These are phyloP conservation scores for Hyperoplus immaculatus DNA, from an alignment of 2,797 vertebrate genomes.

Conservation along the genomic window DNA sequence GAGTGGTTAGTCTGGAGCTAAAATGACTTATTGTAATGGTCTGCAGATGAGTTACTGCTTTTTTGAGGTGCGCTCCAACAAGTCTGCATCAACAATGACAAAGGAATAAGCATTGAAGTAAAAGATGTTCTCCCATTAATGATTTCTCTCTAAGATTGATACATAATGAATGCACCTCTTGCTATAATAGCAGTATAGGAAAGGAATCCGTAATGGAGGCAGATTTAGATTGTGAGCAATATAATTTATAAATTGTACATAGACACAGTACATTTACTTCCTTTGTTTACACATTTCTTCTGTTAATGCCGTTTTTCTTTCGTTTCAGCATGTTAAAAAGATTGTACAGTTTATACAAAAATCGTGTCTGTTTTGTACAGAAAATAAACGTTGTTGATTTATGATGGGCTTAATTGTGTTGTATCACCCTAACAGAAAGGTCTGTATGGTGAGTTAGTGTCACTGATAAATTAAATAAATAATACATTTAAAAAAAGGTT, in stretches of 20 bases:
- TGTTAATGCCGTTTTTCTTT: constrained; percentile 42
- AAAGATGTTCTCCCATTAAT: background rate
- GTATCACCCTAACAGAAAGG: background rate
- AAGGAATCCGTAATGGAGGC: constrained; percentile 18
- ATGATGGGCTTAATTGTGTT: constrained; percentile 16
- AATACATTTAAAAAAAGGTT: too few relatives aligned
- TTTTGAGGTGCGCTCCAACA: background rate
- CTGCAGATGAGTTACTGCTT: background rate
- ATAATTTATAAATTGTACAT: constrained; percentile 85
- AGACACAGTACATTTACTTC: constrained; percentile 66
- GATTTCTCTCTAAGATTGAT: constrained; percentile 23
- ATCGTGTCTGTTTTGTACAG: constrained; percentile 79
- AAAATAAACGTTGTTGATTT: constrained; percentile 74
- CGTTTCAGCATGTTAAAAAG: constrained; percentile 65
- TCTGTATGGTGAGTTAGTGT: background rate
- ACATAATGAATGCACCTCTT: constrained; percentile 32
- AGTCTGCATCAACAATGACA: constrained; percentile 1
- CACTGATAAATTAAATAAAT: background rate
- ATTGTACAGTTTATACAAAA: constrained; percentile 85
- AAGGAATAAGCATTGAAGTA: background rate
- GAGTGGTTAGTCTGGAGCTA: constrained; percentile 19
- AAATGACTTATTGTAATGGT: background rate
- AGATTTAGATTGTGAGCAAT: constrained; percentile 36
- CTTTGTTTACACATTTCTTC: constrained; percentile 51
- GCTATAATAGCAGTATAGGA: constrained; percentile 13